A percentile compares a stretch with the other conserved stretches of the same genome.
Evolutionary conservation across 2,113 vertebrate species (phyloP).

Genomic region (Philantomba maxwellii): DNA sequence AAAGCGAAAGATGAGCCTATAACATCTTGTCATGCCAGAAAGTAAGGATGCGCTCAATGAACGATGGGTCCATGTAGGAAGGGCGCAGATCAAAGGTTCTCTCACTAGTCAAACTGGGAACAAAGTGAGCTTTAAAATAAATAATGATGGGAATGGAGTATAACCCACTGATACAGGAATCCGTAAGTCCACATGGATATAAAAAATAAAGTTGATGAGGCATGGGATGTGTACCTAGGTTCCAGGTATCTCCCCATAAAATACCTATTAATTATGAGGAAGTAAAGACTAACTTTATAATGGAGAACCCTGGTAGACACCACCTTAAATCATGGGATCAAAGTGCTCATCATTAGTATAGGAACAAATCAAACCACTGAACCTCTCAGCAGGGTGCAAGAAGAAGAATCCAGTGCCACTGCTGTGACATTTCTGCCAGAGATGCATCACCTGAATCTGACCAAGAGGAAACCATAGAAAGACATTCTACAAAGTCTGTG

Average conservation of each 20-base stretch:
- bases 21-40: background rate
- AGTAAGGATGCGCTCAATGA: background rate
- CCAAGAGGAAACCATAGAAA: background rate
- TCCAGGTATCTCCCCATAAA: background rate
- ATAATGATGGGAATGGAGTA: background rate
- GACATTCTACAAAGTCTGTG: background rate
- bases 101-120: background rate
- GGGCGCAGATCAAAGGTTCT: background rate
- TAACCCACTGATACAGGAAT: background rate
- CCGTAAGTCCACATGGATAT: background rate
- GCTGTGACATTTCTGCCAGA: background rate
- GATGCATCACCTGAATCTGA: background rate
- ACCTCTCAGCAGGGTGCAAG: background rate
- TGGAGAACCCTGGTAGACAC: background rate
- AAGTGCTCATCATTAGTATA: background rate
- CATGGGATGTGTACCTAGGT: background rate
- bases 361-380: background rate
- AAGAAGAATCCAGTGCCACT: too few relatives aligned
- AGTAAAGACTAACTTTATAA: background rate
- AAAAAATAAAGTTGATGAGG: background rate
- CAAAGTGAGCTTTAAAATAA: background rate
- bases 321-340: background rate
- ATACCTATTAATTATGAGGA: background rate
- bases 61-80: rapidly evolving
- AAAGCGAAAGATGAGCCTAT: background rate